These are phyloP conservation scores for Brachystomella parvula DNA, from an alignment of 1,140 invertebrate genomes.

Conservation along the genomic window DNA sequence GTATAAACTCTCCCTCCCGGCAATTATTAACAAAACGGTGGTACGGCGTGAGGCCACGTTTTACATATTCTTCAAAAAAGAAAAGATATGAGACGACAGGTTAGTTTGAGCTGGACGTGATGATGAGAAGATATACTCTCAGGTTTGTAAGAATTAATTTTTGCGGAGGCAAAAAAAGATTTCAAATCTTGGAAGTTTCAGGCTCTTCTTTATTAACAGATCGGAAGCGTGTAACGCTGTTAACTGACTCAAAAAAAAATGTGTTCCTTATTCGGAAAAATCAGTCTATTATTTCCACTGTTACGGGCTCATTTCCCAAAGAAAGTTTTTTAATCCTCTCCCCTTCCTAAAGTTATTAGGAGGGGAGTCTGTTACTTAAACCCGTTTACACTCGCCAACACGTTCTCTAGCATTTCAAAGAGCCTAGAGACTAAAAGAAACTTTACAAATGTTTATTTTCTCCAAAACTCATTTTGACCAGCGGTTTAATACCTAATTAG, in stretches of 20 bases:
- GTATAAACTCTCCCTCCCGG: neutral
- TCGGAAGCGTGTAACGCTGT: too few species aligned
- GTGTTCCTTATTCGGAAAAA: too few species aligned
- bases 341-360: neutral
- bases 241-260: too few species aligned
- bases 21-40: slow-evolving; percentile 7
- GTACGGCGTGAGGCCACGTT: neutral
- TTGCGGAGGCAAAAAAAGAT: too few species aligned
- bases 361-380: neutral
- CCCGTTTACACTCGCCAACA: neutral
- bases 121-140: too few species aligned
- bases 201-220: too few species aligned
- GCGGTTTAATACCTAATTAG: slow-evolving; percentile 36
- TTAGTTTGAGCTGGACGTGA: too few species aligned
- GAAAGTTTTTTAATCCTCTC: slow-evolving; percentile 5
- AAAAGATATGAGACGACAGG: too few species aligned
- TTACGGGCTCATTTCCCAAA: slow-evolving; percentile 5
- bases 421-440: slow-evolving; percentile 19
- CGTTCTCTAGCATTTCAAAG: neutral
- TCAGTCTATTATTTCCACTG: too few species aligned
- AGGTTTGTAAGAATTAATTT: too few species aligned
- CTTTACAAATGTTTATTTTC: slow-evolving; percentile 30
- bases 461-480: slow-evolving; percentile 33
- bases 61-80: neutral
- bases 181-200: too few species aligned